Evolutionary conservation across 2,888 invertebrate genomes (phyloP).

Genomic region (Hofmannophila pseudospretella): DNA sequence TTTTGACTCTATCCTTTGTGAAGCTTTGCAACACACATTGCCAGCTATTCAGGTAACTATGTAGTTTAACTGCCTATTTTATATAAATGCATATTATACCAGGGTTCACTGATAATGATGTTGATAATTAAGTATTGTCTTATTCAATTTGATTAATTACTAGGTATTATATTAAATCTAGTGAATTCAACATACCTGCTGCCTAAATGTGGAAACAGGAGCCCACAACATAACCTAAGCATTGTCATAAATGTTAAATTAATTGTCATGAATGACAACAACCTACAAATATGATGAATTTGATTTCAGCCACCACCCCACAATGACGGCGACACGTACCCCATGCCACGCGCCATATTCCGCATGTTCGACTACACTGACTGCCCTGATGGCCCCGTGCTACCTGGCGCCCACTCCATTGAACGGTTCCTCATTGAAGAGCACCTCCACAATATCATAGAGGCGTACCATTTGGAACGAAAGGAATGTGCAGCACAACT

Average conservation of each 20-base stretch:
- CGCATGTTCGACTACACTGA: constrained; percentile 99
- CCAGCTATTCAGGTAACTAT: constrained; percentile 82
- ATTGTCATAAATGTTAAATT: no score
- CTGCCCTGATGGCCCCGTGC: constrained; percentile 93
- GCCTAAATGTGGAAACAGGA: no score
- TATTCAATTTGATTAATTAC: no score
- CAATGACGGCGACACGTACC: constrained; percentile 92
- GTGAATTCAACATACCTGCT: no score
- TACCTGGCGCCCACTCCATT: constrained; percentile 98
- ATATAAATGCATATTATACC: no score
- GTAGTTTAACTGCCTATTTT: no score
- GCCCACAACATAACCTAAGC: no score
- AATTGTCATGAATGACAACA: no score
- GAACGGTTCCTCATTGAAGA: constrained; percentile 99
- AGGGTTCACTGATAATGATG: no score
- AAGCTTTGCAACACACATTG: constrained; percentile 96
- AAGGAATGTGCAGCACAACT: constrained; percentile 97
- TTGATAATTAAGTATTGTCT: no score
- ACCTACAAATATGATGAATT: no score
- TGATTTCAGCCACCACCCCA: constrained; percentile 90
- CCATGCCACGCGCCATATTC: constrained; percentile 96
- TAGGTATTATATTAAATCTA: no score
- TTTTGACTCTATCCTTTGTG: constrained; percentile 96
- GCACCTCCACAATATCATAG: constrained; percentile 95
- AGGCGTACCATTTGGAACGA: constrained; percentile 90